phyloP scores from a whole-genome alignment of 2,888 invertebrate genomes.

The Teleiodes luculella region DNA sequence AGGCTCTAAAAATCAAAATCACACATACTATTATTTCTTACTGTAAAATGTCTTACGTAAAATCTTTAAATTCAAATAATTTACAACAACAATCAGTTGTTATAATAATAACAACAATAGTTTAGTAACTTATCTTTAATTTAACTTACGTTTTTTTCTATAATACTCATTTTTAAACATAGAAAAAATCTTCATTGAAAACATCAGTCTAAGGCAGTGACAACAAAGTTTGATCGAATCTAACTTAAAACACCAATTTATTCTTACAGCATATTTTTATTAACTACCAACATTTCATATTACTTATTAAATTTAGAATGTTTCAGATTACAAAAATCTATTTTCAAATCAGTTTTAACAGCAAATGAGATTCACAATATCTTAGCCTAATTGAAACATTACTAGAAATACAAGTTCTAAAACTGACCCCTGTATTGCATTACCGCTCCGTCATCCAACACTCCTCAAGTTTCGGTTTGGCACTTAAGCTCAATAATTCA shows the following conservation, averaged over 20 bases:
- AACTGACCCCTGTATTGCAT: conserved; percentile 3
- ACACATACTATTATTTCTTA: conserved; percentile 54
- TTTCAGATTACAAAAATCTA: neutral
- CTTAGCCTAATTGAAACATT: conserved; percentile 24
- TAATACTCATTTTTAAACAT: conserved; percentile 55
- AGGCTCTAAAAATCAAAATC: conserved; percentile 54
- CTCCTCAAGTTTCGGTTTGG: neutral
- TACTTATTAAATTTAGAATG: neutral
- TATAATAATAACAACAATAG: conserved; percentile 66
- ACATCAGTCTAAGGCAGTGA: conserved; percentile 77
- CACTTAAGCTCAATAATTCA: neutral
- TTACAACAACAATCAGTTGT: conserved; percentile 69
- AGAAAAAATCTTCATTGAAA: conserved; percentile 61
- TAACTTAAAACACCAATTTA: conserved; percentile 27
- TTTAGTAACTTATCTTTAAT: conserved; percentile 54
- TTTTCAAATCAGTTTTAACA: conserved; percentile 23
- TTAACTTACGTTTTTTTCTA: conserved; percentile 51
- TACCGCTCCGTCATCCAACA: no score
- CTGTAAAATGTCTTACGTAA: conserved; percentile 47
- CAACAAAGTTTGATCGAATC: conserved; percentile 54
- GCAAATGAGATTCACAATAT: conserved; percentile 48
- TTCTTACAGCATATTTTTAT: neutral
- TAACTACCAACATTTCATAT: neutral
- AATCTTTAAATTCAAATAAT: conserved; percentile 69
- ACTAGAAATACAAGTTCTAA: neutral